Conservation (phyloP, 1,140 invertebrate species). For the Drosophila takahashii region DNA sequence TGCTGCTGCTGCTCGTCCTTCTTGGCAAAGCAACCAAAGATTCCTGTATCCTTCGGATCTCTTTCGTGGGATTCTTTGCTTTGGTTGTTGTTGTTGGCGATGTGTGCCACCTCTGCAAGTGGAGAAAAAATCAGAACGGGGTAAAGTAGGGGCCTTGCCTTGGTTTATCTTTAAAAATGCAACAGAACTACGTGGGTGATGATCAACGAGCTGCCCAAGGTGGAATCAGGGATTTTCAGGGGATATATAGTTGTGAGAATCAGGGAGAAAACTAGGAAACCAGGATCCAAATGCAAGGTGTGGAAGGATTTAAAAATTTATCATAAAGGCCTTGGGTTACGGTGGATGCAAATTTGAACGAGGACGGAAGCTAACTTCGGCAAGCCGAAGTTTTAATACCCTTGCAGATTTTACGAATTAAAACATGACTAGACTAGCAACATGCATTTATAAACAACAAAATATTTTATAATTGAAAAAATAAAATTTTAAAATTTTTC, state of each 20-base stretch:
- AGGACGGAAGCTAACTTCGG: too few relatives aligned
- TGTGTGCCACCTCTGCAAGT: constrained; percentile 82
- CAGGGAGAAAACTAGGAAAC: neutral
- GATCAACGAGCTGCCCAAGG: constrained; percentile 2
- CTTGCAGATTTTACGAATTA: too few relatives aligned
- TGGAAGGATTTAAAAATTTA: neutral
- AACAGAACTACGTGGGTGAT: constrained; percentile 34
- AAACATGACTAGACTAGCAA: too few relatives aligned
- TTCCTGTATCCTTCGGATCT: constrained; percentile 34
- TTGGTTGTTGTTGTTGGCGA: constrained; percentile 69
- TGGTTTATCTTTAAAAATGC: constrained; percentile 25
- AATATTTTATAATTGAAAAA: too few relatives aligned
- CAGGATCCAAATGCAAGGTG: neutral
- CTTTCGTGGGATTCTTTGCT: constrained; percentile 39
- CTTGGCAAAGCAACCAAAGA: constrained; percentile 62
- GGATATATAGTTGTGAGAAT: neutral
- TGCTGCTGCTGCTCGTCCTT: constrained; percentile 27
- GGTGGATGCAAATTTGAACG: neutral
- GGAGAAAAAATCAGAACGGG: constrained; percentile 69
- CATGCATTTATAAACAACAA: too few relatives aligned
- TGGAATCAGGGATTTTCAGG: neutral
- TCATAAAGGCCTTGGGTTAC: neutral
- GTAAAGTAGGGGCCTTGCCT: constrained; percentile 59
- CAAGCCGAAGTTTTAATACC: too few relatives aligned
- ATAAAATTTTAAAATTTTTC: too few relatives aligned